These are phyloP conservation scores for Pseudococcus longispinus DNA, from an alignment of 2,888 invertebrate genomes.

Conservation along the genomic window DNA sequence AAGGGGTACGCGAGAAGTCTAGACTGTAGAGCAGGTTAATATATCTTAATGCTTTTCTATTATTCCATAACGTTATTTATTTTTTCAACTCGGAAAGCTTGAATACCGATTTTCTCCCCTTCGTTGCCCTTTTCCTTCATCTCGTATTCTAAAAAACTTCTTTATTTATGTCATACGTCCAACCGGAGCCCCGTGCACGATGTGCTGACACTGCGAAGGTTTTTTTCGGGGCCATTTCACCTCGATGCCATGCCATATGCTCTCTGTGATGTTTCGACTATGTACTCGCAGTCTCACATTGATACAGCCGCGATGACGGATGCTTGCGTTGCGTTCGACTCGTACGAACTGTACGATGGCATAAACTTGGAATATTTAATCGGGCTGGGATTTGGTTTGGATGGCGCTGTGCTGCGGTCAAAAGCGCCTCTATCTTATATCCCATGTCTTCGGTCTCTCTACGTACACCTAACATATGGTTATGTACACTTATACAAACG, in stretches of 20 bases:
- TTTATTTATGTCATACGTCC: slow-evolving; percentile 35
- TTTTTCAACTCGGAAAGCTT: slow-evolving; percentile 39
- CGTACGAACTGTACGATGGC: not conserved
- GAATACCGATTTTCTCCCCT: slow-evolving; percentile 33
- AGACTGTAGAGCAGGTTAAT: slow-evolving; percentile 55
- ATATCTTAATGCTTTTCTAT: slow-evolving; percentile 56
- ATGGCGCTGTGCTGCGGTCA: slow-evolving; percentile 17
- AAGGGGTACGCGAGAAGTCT: slow-evolving; percentile 55
- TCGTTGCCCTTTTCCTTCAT: not conserved
- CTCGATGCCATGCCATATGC: not conserved
- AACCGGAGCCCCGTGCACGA: not conserved
- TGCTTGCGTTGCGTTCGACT: not conserved
- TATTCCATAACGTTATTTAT: slow-evolving; percentile 44
- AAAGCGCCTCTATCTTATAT: not conserved
- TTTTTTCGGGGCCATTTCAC: slow-evolving; percentile 19
- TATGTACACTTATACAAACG: not conserved
- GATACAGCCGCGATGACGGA: slow-evolving; percentile 11
- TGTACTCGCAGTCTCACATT: no score
- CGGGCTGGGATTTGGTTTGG: not conserved
- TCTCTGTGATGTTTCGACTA: not conserved
- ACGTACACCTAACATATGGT: not conserved
- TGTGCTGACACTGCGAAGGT: slow-evolving; percentile 4
- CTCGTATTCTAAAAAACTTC: slow-evolving; percentile 18
- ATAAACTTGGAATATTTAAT: slow-evolving; percentile 8
- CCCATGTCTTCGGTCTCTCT: not conserved